Evolutionary conservation across 2,797 vertebrate species (phyloP), one percentile per base, ranked within the genome.

Genomic region (Crenichthys baileyi): DNA sequence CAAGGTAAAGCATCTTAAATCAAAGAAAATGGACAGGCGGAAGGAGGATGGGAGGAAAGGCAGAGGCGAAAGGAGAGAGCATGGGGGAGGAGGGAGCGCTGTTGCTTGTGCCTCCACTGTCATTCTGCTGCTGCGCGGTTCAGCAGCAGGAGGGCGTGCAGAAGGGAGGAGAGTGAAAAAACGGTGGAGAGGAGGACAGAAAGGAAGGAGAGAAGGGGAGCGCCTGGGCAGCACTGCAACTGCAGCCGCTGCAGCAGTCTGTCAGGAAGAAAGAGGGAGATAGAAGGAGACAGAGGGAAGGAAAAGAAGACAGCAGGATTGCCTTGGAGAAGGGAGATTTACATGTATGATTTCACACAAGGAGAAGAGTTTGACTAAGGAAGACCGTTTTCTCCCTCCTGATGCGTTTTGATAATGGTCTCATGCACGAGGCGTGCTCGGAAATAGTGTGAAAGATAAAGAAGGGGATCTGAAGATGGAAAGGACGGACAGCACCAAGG

Each of bases 51-150:
- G 87, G 88, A 87, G 83, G 88, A 83, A 74, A 84, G 90, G 85
- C 75, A 83, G 87, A 90, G 88, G 83, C 78, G 80, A 86, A 85
- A 87, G 89, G 81, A 87, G 86, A 85, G 78, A 90, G 80, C 81
- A 90, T 86, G 89, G 85, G 89, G 95, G 94, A 95, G 95, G 95
- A 92, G 93, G 92, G 88, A 91, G 86, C 55, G 76, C 81, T 91
- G 91, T 89, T 94, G 94, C 87, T 90, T 94, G 92, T 93, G 93
- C 92, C 83, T 81, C 91, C 91, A 86, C 95, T 97, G 95, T 96
- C 97, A 97, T 96, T 96, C 94, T 95, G 96, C 96, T 96, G 96
- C 95, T 95, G 95, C 92, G 87, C 88, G 86, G 87, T 92, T 95
- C 93, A 88, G 92, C 79, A 81, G 95, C 94, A 94, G 93, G 91